Evolutionary conservation across 2,113 vertebrate genomes (phyloP).

Genomic region (Dicerorhinus sumatrensis): DNA sequence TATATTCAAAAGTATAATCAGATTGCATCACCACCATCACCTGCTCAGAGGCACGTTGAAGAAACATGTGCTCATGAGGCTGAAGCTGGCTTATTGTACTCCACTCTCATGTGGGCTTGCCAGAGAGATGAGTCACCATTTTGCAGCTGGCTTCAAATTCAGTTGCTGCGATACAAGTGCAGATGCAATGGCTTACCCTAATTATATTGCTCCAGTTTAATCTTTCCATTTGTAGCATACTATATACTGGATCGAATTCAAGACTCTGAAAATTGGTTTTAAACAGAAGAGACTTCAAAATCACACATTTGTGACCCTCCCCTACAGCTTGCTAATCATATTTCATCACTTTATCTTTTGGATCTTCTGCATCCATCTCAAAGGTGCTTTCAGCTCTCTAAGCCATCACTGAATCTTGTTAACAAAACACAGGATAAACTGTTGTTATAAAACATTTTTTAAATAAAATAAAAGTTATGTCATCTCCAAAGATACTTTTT

Average conservation of each 20-base stretch:
- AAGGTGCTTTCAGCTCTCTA: constrained; percentile 1
- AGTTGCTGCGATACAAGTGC: constrained; percentile 69
- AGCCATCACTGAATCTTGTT: background rate
- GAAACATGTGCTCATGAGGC: constrained; percentile 56
- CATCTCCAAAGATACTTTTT: background rate
- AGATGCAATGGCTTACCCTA: constrained; percentile 77
- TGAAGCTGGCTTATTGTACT: constrained; percentile 68
- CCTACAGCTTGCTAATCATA: background rate
- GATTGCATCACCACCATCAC: constrained; percentile 76
- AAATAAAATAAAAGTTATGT: constrained; percentile 29
- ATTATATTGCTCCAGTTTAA: constrained; percentile 74
- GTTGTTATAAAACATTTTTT: background rate
- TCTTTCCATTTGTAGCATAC: constrained; percentile 66
- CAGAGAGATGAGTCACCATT: constrained; percentile 80
- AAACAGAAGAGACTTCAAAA: constrained; percentile 54
- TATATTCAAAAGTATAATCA: constrained; percentile 74
- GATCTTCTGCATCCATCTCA: background rate
- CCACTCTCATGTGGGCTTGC: constrained; percentile 71
- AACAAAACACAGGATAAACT: constrained; percentile 31
- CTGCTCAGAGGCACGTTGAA: constrained; percentile 69
- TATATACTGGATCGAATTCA: constrained; percentile 56
- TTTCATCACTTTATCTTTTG: constrained; percentile 10
- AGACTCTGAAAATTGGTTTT: constrained; percentile 44
- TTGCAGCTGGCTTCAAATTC: constrained; percentile 80
- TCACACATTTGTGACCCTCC: constrained; percentile 45